Evolutionary conservation across 2,888 invertebrate genomes (phyloP), one percentile per base, ranked within the genome.

Genomic region (Coenonympha glycerion): DNA sequence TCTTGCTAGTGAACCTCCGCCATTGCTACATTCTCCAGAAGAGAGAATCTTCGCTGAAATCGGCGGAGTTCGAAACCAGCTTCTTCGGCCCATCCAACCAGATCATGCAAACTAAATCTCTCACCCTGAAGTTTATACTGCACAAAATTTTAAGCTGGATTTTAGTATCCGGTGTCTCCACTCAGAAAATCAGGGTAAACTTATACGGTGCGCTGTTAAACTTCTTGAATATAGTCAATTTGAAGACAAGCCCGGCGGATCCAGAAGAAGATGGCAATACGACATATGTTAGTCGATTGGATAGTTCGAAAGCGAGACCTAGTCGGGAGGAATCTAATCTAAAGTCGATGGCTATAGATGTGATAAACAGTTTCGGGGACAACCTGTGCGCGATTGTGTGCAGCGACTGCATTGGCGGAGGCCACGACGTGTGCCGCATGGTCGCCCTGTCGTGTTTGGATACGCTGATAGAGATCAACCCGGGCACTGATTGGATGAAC

Each of bases 381-480:
- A 92, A 92, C 66, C 75, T 97, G 39, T 92, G 95, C 69, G 92
- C 94, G 61, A 73, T 82, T 1, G 91, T 97, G 46, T 95, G 96
- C 61, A 91, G 94, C 47, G 97, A 97, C 77, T 94, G 94, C 53
- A 93, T 94, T 6, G 93, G 94, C 1, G 95, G 69, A 0, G 84
- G 95, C 0, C 95, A 96, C 68, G 95, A 96, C 62, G 92, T 97
- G 8, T 95, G 95, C 66, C 92, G 95, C 78, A 95, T 97, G 93
- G 88, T 96, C 47, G 94, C 96, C 0, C 84, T 97, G 60, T 91
- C 95, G 0, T 93, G 94, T 57, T 84, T 97, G 48, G 94, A 95
- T 69, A 90, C 93, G 34, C 82, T 97, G 36, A 85, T 96, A 0
- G 92, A 93, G 56, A 84, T 94, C 56, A 93, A 94, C 62, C 91